Percentiles rank a stretch among this genome's conserved stretches.
These are phyloP conservation scores for Kryptopterus vitreolus DNA, from an alignment of 2,797 vertebrate species.

Conservation along the genomic window DNA sequence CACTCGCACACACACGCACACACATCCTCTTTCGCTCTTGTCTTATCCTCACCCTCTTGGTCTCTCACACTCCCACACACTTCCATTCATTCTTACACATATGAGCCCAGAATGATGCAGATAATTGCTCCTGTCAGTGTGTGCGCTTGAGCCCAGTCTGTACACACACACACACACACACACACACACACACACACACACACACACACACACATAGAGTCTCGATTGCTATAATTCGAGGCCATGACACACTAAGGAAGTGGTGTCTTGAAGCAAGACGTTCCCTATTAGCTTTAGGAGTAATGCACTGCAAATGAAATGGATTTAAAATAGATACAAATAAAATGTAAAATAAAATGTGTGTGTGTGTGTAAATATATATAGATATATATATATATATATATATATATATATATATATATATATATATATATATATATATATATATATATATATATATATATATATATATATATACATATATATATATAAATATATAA, in stretches of 20 bases:
- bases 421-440: too few relatives aligned
- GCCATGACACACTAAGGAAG: background rate
- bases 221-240: background rate
- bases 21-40: constrained; percentile 32
- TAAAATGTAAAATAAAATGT: too few relatives aligned
- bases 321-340: background rate
- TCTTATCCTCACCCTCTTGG: background rate
- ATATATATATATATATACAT: too few relatives aligned
- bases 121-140: constrained; percentile 7
- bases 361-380: too few relatives aligned
- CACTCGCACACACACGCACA: constrained; percentile 11
- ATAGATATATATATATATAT: too few relatives aligned
- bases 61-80: constrained; percentile 39
- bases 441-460: too few relatives aligned
- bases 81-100: constrained; percentile 8
- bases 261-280: background rate
- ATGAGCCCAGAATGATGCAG: constrained; percentile 2
- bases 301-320: background rate
- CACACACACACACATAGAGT: background rate
- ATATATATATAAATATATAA: too few relatives aligned
- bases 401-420: too few relatives aligned
- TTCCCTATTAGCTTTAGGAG: background rate
- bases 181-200: background rate
- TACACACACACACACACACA: background rate
- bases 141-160: background rate